Evolutionary conservation across 1,140 invertebrate genomes (phyloP).

Genomic region (Drosophila obscura): DNA sequence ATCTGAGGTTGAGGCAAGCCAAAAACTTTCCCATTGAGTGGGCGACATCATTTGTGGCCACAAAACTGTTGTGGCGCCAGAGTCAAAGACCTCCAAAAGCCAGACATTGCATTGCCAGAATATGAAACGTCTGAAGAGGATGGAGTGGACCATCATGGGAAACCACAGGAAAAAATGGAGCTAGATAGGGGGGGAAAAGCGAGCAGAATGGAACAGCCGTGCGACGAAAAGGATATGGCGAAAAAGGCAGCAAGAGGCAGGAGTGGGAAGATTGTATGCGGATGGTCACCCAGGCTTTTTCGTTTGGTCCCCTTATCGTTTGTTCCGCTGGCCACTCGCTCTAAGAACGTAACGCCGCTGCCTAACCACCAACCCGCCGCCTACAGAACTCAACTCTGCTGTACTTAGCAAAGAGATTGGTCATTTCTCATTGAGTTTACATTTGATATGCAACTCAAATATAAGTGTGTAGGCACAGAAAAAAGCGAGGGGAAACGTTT

Average conservation of each 20-base stretch:
- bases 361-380: not conserved
- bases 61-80: slow-evolving; percentile 33
- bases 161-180: not conserved
- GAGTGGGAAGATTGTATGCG: not conserved
- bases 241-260: not conserved
- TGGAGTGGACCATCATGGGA: not conserved
- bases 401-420: slow-evolving; percentile 1
- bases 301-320: slow-evolving; percentile 20
- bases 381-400: no score
- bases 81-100: not conserved
- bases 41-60: slow-evolving; percentile 29
- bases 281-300: not conserved
- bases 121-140: not conserved
- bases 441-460: slow-evolving; percentile 52
- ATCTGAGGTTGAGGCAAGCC: slow-evolving; percentile 9
- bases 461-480: slow-evolving; percentile 33
- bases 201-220: not conserved
- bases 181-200: not conserved
- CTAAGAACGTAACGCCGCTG: not conserved
- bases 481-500: not conserved
- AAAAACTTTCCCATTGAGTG: slow-evolving; percentile 32
- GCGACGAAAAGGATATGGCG: not conserved
- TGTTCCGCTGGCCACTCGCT: slow-evolving; percentile 44
- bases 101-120: not conserved
- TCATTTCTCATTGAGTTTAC: slow-evolving; percentile 40